A percentile compares a stretch with the other conserved stretches of the same genome.
Evolutionary conservation across 2,888 invertebrate genomes (phyloP).

Genomic region (Drosophila limbata): DNA sequence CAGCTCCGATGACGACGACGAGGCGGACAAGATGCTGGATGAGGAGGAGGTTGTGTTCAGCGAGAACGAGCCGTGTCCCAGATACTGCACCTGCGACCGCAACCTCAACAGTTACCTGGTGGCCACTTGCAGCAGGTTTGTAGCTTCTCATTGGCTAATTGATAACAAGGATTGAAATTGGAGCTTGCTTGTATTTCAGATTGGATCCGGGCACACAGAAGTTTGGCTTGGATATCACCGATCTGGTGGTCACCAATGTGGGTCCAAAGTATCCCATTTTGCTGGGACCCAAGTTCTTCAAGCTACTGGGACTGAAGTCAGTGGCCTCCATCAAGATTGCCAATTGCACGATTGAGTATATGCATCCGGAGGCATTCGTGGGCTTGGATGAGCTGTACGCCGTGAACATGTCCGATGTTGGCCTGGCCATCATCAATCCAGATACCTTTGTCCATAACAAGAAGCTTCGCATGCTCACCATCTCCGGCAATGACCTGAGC

Average conservation of each 20-base stretch:
- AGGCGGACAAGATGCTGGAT: constrained; percentile 77
- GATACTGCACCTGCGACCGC: constrained; percentile 88
- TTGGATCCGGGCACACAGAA: constrained; percentile 89
- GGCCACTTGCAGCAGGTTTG: constrained; percentile 88
- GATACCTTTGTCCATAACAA: constrained; percentile 90
- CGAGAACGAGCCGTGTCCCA: constrained; percentile 87
- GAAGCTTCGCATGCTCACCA: constrained; percentile 88
- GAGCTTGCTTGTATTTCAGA: constrained; percentile 52
- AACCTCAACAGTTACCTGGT: constrained; percentile 87
- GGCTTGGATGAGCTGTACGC: constrained; percentile 89
- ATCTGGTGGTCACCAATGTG: constrained; percentile 89
- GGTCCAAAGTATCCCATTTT: constrained; percentile 87
- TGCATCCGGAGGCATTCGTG: constrained; percentile 90
- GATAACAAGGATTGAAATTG: accelerated
- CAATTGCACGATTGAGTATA: constrained; percentile 89
- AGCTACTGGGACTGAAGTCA: constrained; percentile 88
- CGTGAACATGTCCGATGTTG: constrained; percentile 90
- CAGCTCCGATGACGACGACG: constrained; percentile 72
- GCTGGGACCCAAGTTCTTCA: constrained; percentile 88
- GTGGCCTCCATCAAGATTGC: constrained; percentile 89
- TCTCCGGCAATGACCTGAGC: constrained; percentile 88
- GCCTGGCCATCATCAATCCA: constrained; percentile 88
- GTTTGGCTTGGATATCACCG: constrained; percentile 89
- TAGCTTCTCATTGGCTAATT: neutral
- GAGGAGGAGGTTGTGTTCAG: constrained; percentile 83